These are phyloP conservation scores for Semotilus atromaculatus DNA, from an alignment of 2,797 vertebrate genomes.

Conservation along the genomic window DNA sequence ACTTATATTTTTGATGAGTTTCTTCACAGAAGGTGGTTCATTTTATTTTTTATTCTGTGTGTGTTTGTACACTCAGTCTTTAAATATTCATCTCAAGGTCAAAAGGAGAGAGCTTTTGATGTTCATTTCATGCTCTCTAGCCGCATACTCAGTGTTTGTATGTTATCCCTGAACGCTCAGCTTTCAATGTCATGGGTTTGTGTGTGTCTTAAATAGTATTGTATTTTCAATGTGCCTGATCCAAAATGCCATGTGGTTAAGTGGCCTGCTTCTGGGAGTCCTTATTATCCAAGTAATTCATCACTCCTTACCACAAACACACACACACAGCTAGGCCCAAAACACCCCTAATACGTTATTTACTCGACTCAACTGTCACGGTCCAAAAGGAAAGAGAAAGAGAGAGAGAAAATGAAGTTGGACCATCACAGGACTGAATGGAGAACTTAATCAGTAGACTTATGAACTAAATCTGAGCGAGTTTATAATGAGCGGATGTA, in stretches of 20 bases:
- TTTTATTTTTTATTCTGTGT: constrained; percentile 35
- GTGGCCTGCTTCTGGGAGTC: constrained; percentile 78
- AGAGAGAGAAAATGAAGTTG: constrained; percentile 22
- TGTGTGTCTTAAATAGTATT: constrained; percentile 17
- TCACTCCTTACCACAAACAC: constrained; percentile 73
- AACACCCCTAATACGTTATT: constrained; percentile 45
- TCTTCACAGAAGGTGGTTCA: constrained; percentile 51
- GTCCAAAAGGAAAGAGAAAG: constrained; percentile 31
- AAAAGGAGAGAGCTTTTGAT: constrained; percentile 79
- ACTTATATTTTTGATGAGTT: constrained; percentile 5
- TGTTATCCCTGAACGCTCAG: not conserved
- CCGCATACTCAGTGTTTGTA: constrained; percentile 25
- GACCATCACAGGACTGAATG: not conserved
- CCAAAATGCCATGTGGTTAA: constrained; percentile 78
- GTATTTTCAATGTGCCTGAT: constrained; percentile 62
- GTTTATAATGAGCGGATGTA: constrained; percentile 28
- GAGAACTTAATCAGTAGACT: constrained; percentile 27
- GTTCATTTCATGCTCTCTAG: constrained; percentile 74
- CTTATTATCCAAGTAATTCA: constrained; percentile 87
- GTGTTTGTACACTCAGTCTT: constrained; percentile 67
- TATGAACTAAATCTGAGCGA: constrained; percentile 19
- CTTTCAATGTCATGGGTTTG: constrained; percentile 26
- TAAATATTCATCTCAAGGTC: constrained; percentile 84
- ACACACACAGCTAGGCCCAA: constrained; percentile 59
- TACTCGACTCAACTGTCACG: constrained; percentile 36